phyloP scores from a whole-genome alignment of 2,888 invertebrate species.

The Rotaria sp. region DNA sequence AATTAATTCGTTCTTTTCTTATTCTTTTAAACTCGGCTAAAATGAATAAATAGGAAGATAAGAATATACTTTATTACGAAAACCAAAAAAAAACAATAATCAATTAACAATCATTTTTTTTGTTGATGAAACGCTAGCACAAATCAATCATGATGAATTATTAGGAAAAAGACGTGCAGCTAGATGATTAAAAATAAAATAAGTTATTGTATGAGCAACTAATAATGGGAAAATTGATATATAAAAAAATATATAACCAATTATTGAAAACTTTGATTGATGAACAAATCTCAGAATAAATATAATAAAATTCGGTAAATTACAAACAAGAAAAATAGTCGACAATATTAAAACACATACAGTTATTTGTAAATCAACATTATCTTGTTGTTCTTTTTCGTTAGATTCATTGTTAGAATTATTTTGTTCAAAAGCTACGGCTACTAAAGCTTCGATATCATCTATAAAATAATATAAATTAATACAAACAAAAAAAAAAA shows the following conservation, averaged over 20 bases:
- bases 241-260: neutral
- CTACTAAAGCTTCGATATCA: neutral
- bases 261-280: neutral
- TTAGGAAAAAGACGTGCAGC: neutral
- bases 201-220: neutral
- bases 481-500: neutral
- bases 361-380: neutral
- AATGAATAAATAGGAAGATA: too few species aligned
- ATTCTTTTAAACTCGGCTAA: too few species aligned
- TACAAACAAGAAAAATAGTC: neutral
- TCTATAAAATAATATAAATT: neutral
- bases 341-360: conserved; percentile 10
- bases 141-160: neutral
- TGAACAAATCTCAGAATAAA: neutral
- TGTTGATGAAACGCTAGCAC: too few species aligned
- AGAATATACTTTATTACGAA: neutral
- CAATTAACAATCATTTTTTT: too few species aligned
- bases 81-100: neutral
- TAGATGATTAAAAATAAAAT: neutral
- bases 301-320: neutral
- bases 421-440: neutral
- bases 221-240: neutral
- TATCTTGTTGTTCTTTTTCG: neutral
- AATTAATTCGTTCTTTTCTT: too few species aligned
- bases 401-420: neutral